Conservation (phyloP, 2,888 invertebrate genomes). For the Deroplatys truncata region DNA sequence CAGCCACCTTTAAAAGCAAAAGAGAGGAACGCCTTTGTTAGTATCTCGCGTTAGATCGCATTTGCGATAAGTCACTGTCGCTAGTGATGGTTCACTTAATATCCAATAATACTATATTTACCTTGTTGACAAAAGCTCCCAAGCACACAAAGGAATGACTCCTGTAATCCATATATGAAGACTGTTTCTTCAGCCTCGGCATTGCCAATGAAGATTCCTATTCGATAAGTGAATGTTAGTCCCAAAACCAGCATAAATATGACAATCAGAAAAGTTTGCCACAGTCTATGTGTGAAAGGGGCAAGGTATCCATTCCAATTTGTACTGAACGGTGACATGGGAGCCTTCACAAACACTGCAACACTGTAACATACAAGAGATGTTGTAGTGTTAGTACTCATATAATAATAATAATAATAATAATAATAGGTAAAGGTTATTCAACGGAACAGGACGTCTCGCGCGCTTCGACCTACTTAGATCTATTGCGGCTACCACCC, state of each 20-base stretch:
- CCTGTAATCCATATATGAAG: background rate
- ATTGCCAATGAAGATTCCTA: background rate
- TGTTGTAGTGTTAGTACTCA: too few species aligned
- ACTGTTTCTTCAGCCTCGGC: background rate
- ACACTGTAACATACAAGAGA: background rate
- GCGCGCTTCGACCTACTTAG: too few species aligned
- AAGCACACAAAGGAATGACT: background rate
- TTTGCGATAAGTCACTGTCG: too few species aligned
- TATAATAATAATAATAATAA: too few species aligned
- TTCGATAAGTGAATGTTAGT: background rate
- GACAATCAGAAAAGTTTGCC: background rate
- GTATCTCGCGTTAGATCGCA: too few species aligned
- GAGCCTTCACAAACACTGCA: background rate
- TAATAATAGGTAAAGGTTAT: too few species aligned
- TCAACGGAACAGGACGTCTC: too few species aligned
- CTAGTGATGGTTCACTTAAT: too few species aligned
- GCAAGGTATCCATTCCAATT: background rate
- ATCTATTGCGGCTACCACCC: too few species aligned
- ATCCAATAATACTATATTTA: background rate
- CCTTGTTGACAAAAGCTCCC: background rate
- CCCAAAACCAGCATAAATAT: background rate
- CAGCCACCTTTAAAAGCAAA: too few species aligned
- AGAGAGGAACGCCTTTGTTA: too few species aligned
- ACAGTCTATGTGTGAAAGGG: background rate
- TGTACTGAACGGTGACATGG: background rate